Conservation (phyloP, 2,797 vertebrate species). For the Sebastes alutus region DNA sequence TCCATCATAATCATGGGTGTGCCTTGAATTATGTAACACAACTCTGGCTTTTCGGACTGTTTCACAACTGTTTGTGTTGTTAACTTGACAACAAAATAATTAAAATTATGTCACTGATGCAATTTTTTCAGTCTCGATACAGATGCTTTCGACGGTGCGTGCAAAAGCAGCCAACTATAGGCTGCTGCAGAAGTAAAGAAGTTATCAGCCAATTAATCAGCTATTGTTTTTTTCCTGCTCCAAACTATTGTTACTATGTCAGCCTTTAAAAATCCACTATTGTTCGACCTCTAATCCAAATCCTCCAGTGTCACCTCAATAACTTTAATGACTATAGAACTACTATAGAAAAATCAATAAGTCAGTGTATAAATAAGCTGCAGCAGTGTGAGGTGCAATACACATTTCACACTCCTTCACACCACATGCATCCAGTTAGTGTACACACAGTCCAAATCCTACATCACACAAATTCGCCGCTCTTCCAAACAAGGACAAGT, state of each 20-base stretch:
- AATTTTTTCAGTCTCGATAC: no score
- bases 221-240: no score
- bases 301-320: neutral
- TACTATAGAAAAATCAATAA: neutral
- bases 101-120: neutral
- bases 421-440: neutral
- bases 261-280: no score
- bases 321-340: neutral
- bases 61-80: neutral
- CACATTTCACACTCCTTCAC: neutral
- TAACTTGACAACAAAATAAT: neutral
- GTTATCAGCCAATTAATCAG: no score
- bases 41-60: neutral
- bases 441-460: conserved; percentile 31
- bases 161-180: no score
- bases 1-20: neutral
- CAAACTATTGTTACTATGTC: no score
- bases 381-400: neutral
- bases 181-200: no score
- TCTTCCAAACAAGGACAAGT: conserved; percentile 77
- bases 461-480: conserved; percentile 14
- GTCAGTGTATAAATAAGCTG: neutral
- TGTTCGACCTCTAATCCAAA: neutral
- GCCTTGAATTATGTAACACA: neutral
- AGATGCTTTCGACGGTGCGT: no score